Evolutionary conservation across 2,888 invertebrate genomes (phyloP), one percentile per base, ranked within the genome.

Genomic region (Stictocephala bisonia): DNA sequence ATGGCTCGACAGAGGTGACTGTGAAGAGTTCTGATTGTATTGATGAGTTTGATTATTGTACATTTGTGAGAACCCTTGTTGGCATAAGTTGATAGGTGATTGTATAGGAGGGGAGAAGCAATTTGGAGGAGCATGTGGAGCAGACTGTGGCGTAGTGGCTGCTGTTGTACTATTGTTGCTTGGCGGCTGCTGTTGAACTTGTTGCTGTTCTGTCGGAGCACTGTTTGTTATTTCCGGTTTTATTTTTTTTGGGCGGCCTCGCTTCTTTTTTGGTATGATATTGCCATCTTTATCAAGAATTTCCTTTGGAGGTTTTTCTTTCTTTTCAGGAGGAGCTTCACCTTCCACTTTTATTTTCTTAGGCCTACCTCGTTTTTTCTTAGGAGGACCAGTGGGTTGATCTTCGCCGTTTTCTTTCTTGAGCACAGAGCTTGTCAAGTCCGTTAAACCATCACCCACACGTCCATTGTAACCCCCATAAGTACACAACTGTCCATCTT

Each of bases 181-280:
- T 31, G 29, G 29, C 31, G 27, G 3, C 29, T 27, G 29, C 26
- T 66, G 66, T 31, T 60, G 44, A 31, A n/a, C 15, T 11, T 41
- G 50, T 22, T 68, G 41, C 35, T 40, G 67, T 22, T 72, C 75
- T 56, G 74, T 69, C 7, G 18, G 44, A 22, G 31, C 24, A 24
- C 31, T 50, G 15, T 15, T n/a, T 7, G 51, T 72, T 58, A 73
- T 69, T 53, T 79, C 77, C 3, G 78, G 76, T 76, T 92, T 89
- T 18, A 94, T 90, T 85, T 95, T 95, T 85, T 95, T 95, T 76
- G 95, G 95, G 75, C 95, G 87, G 15, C 95, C 95, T 26, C 95
- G 85, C 83, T 95, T 95, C 85, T 95, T 95, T 85, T 95, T 95
- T 76, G 93, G 91, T 76, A 91, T 90, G 40, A 77, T 78, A 44